These are phyloP conservation scores for Drosophila diplacantha DNA, from an alignment of 2,888 invertebrate genomes.

Conservation along the genomic window DNA sequence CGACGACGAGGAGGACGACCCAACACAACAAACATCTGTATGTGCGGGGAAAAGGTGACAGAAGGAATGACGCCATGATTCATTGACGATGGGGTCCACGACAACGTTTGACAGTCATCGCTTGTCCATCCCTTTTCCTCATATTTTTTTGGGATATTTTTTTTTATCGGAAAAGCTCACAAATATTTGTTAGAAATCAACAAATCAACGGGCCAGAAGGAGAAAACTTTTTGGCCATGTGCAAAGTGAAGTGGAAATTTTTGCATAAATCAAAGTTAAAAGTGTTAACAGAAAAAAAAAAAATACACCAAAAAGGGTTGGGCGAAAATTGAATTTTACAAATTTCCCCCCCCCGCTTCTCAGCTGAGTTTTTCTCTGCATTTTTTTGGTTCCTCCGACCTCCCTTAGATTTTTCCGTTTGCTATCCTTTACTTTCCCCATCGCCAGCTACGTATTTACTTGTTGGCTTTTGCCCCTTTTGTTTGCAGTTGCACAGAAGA, in stretches of 20 bases:
- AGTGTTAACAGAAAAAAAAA: slow-evolving; percentile 60
- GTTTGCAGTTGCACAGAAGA: slow-evolving; percentile 52
- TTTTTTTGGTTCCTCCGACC: background rate
- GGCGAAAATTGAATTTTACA: slow-evolving; percentile 65
- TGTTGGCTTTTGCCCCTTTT: slow-evolving; percentile 42
- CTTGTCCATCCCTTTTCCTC: slow-evolving; percentile 22
- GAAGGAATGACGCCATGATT: slow-evolving; percentile 36
- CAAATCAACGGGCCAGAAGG: slow-evolving; percentile 57
- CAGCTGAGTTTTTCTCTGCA: background rate
- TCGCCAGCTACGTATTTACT: slow-evolving; percentile 31
- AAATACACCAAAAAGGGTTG: slow-evolving; percentile 35
- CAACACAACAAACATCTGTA: slow-evolving; percentile 16
- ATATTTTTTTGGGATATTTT: background rate
- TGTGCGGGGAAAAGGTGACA: slow-evolving; percentile 22
- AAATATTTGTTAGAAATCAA: slow-evolving; percentile 69
- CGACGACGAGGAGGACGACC: background rate
- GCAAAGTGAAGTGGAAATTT: slow-evolving; percentile 68
- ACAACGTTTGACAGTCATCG: slow-evolving; percentile 39
- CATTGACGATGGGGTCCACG: slow-evolving; percentile 32
- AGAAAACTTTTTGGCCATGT: slow-evolving; percentile 41
- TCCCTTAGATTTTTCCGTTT: slow-evolving; percentile 17
- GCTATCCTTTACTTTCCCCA: slow-evolving; percentile 34
- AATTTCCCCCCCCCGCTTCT: slow-evolving; percentile 37
- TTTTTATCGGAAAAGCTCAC: slow-evolving; percentile 56
- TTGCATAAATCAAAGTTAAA: slow-evolving; percentile 71